Evolutionary conservation across 2,797 vertebrate genomes (phyloP), one percentile per base, ranked within the genome.

Genomic region (Chloroceryle inda): DNA sequence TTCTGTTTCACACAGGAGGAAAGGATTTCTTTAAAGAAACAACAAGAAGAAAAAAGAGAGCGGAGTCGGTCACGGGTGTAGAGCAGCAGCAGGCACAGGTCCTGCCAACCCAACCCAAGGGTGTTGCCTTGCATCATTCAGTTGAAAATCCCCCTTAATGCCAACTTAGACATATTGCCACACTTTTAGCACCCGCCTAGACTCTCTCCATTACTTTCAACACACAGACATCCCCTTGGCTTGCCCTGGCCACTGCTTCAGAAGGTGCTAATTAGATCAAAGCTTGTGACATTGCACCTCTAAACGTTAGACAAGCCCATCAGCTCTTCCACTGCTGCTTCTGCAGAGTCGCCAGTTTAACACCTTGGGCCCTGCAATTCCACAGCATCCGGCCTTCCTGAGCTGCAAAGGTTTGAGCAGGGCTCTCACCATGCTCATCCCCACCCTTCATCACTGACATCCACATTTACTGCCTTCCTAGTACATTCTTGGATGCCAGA

Each of bases 261-360:
- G 82, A 62, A 92, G 72, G 81, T 62, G 88, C 72, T 92, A 93
- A 95, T 93, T 93, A 77, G 68, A 85, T 64, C 37, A 71, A 79
- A 49, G 77, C 55, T 83, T n/a, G 26, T 31, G 64, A 53, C n/a
- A 44, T 77, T 55, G 76, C 68, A 62, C 88, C 75, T 90, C 50
- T 83, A 83, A 92, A 92, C 14, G 64, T 49, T 3, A 77, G 79
- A 72, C 8, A 2, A 72, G 44, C n/a, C 72, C 88, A n/a, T 24
- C 62, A 45, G 62, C 69, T 56, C 78, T 42, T 56, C n/a, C 87
- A 20, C 23, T 8, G 47, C 55, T 18, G 58, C 58, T 66, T 29
- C n/a, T 16, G 22, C 50, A 7, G 10, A 33, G 40, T 12, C 9
- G 0, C 40, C 33, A 23, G 6, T 79, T 89, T 68, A 82, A 85